These are phyloP conservation scores for Corvus hawaiiensis DNA, from an alignment of 2,113 vertebrate species.

Conservation along the genomic window DNA sequence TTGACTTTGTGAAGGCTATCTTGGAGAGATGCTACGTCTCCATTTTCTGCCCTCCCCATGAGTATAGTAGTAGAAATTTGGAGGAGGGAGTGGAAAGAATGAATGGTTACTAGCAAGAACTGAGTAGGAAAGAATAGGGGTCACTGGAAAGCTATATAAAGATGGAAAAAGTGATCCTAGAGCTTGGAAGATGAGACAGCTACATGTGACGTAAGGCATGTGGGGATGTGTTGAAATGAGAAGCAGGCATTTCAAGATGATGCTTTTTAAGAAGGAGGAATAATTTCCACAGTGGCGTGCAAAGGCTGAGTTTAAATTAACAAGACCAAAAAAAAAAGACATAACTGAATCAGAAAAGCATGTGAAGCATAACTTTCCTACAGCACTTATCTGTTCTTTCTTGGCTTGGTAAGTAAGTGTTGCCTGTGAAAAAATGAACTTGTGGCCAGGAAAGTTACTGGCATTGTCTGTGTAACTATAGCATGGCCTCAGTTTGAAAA, in stretches of 20 bases:
- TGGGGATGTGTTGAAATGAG: conserved; percentile 27
- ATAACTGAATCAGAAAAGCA: background rate
- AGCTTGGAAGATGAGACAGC: conserved; percentile 29
- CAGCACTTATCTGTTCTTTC: background rate
- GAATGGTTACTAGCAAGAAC: background rate
- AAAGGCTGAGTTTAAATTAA: conserved; percentile 3
- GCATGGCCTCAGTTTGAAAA: background rate
- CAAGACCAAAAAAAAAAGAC: background rate
- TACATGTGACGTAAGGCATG: conserved; percentile 1
- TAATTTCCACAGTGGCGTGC: background rate
- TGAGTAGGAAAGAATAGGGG: conserved; percentile 16
- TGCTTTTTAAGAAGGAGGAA: conserved; percentile 34
- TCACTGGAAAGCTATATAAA: conserved; percentile 50
- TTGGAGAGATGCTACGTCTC: background rate
- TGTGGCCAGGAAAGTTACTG: background rate
- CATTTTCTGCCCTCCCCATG: background rate
- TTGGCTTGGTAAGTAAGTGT: background rate
- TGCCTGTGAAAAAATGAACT: background rate
- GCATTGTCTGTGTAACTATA: background rate
- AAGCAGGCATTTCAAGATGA: conserved; percentile 21
- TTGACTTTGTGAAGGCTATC: background rate
- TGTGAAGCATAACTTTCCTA: background rate
- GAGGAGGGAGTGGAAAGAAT: conserved; percentile 54
- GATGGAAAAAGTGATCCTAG: conserved; percentile 54
- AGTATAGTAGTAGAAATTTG: conserved; percentile 12